Base-by-base conservation (phyloP, 2,113 vertebrate genomes). In the Poecile atricapillus region DNA sequence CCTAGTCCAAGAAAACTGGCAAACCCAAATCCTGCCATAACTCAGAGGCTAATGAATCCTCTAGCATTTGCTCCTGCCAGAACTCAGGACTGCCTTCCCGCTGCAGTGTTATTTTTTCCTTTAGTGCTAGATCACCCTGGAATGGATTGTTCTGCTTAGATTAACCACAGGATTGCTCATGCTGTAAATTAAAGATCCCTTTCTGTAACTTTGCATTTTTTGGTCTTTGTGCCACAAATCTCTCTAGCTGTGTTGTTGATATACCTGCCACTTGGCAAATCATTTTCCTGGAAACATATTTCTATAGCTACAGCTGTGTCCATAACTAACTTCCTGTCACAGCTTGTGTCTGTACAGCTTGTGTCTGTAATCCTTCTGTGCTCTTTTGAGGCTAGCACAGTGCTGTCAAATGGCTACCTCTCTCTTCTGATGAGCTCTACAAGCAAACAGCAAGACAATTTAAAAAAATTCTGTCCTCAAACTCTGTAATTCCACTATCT, bases 171-270 rank as follows among this genome's bases (percentile, higher is more conserved):
- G 55, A 73, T 77, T 83, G 78, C 50, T 95, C 84, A 95, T 90
- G 91, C 85, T 93, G 59, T 96, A 95, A 95, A 97, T 97, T 96
- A 95, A 95, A 94, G 93, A 77, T 85, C 59, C 27, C 35, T 87
- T 93, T 79, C 87, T 82, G 80, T 69, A 82, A 52, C 77, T 89
- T 76, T 90, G 67, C 68, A 64, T 95, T 89, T 88, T 86, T 50
- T 44, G 63, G 84, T 74, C 39, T 92, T 90, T 33, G 30, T 90
- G 82, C 71, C 82, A 87, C 52, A 83, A 91, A 96, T 83, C 63
- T 56, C 71, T 80, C 79, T 41, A 52, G 68, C 92, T 80, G 67
- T 52, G 67, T 11, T 74, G 75, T 37, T 91, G 92, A 90, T 88
- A 55, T 52, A 96, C 59, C 79, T 86, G 92, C 35, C 27, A 52